Evolutionary conservation across 2,797 vertebrate species (phyloP).

Genomic region (Pseudomugil tenellus): DNA sequence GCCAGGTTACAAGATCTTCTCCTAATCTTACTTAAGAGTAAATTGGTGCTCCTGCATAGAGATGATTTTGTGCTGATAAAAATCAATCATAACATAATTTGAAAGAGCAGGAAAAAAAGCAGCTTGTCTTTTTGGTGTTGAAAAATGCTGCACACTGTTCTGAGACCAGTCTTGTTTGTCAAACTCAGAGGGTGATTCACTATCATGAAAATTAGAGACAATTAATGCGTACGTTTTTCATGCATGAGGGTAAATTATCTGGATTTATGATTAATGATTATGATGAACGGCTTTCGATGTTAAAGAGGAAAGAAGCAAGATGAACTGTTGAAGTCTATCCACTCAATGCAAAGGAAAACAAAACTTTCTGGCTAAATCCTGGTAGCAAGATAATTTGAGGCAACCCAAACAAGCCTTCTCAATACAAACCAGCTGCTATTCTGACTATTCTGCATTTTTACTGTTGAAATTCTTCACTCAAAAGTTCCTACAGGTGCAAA

Average conservation of each 20-base stretch:
- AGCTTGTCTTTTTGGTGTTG: background rate
- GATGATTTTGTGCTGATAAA: too few species aligned
- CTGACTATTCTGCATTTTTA: background rate
- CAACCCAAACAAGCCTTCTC: slow-evolving; percentile 3
- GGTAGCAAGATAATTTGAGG: background rate
- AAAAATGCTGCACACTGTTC: background rate
- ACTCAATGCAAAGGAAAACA: background rate
- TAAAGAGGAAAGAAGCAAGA: background rate
- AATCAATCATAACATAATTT: background rate
- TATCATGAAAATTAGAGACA: background rate
- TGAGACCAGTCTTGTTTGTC: background rate
- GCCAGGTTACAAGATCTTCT: slow-evolving; percentile 1
- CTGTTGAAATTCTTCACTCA: slow-evolving; percentile 18
- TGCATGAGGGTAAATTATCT: background rate
- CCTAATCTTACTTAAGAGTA: background rate
- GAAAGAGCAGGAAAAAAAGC: background rate
- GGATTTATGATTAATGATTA: background rate
- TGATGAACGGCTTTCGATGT: background rate
- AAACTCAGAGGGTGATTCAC: background rate
- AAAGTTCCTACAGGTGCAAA: slow-evolving; percentile 17
- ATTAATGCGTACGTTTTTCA: background rate
- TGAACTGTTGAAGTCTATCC: background rate
- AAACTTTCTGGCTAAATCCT: background rate
- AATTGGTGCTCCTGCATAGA: background rate
- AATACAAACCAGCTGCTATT: slow-evolving; percentile 16